Conservation (phyloP, 1,140 invertebrate genomes). For the Schmidtea mediterranea region DNA sequence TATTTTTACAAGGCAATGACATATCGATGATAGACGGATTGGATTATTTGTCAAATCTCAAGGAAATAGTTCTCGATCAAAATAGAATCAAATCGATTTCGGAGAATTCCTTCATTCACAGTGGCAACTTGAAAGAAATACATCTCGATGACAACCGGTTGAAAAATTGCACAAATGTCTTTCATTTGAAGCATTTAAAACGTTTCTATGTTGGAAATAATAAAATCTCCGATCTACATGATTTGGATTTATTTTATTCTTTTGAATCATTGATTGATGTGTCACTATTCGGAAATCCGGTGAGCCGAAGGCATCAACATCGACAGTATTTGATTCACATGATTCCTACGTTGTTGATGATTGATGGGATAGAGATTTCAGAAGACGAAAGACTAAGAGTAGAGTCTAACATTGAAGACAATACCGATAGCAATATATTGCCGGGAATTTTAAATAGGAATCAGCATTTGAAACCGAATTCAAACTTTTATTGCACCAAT, state of each 20-base stretch:
- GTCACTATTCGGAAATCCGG: constrained; percentile 9
- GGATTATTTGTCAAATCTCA: constrained; percentile 19
- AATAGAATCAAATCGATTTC: constrained; percentile 22
- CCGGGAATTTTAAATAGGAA: too few species aligned
- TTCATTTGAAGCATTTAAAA: constrained; percentile 17
- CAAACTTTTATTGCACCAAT: too few species aligned
- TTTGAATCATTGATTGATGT: background rate
- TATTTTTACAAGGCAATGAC: constrained; percentile 27
- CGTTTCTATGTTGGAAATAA: constrained; percentile 24
- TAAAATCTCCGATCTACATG: constrained; percentile 14
- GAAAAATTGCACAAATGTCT: constrained; percentile 15
- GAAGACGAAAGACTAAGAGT: constrained; percentile 16
- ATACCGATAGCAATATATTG: too few species aligned
- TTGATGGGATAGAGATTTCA: constrained; percentile 22
- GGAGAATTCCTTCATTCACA: constrained; percentile 19
- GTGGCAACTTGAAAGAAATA: constrained; percentile 22
- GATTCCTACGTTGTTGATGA: constrained; percentile 18
- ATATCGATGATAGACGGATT: constrained; percentile 23
- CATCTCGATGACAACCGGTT: constrained; percentile 27
- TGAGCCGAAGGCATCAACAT: constrained; percentile 19
- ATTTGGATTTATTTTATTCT: background rate
- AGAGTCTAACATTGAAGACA: too few species aligned
- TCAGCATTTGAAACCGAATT: too few species aligned
- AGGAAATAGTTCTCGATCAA: constrained; percentile 24
- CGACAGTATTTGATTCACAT: constrained; percentile 19